Base-by-base conservation (phyloP, 2,888 invertebrate genomes). In the Stenichneumon culpator region DNA sequence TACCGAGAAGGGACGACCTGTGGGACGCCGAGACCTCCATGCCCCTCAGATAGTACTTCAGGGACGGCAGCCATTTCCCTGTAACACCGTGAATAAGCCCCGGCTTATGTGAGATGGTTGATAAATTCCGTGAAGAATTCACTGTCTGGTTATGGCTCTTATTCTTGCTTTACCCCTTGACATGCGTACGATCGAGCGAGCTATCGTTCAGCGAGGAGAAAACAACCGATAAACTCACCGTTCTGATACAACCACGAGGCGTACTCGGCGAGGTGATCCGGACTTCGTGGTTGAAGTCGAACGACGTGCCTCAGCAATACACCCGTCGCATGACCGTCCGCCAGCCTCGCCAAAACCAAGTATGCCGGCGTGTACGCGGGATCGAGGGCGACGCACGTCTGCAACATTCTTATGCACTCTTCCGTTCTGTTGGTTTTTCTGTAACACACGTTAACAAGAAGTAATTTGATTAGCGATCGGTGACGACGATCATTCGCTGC, bases 311-410 rank as follows among this genome's bases (percentile, higher is more conserved):
- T 95, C 70, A 97, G 93, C 19, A 97, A 94, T 67, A 94, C 93
- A 14, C 95, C 95, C 69, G 96, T 95, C 67, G 95, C 95, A 2
- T 94, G 93, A 72, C 96, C 96, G 25, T 94, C 95, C 19, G 95
- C 94, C 73, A 97, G 92, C 83, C 96, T 95, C 3, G 96, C 95
- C 81, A 97, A 94, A 88, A 97, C 96, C 85, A 97, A 91, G 92
- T 97, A 96, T 0, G 97, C 97, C 57, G 96, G 96, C 0, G 96
- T 96, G 91, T 97, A 97, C 75, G 95, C 95, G 0, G 96, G 96
- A 91, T 97, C 97, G 79, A 97, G 93, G 0, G 94, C 92, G 63
- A 97, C 95, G 91, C 97, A 97, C 65, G 96, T 95, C 90, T 96
- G 96, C 74, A 97, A 92, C 97, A 97, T 97, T 87, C 94, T 94